phyloP scores from a whole-genome alignment of 2,113 vertebrate genomes.

The Eleginops maclovinus region DNA sequence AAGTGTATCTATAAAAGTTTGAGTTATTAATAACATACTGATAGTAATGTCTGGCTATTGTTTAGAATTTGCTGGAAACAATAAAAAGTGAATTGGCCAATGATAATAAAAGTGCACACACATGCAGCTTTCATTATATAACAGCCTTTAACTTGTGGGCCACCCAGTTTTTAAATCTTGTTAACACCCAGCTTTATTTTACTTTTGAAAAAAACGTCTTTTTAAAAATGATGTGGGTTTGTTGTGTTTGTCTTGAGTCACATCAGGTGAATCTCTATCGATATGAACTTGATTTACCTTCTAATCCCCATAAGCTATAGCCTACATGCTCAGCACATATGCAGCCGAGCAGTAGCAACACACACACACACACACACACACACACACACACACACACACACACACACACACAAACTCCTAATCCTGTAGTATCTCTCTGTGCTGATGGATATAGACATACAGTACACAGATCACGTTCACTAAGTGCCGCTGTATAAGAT shows the following conservation, averaged over 20 bases:
- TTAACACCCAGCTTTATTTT: conserved; percentile 5
- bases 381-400: conserved; percentile 29
- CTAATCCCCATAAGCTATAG: conserved; percentile 61
- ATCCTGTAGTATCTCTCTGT: conserved; percentile 50
- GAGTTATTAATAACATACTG: neutral
- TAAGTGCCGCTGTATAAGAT: conserved; percentile 51
- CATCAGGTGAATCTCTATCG: conserved; percentile 37
- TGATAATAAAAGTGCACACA: conserved; percentile 17
- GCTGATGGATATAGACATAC: conserved; percentile 33
- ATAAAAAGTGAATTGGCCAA: neutral
- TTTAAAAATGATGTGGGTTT: neutral
- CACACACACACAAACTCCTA: conserved; percentile 35
- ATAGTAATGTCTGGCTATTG: conserved; percentile 1
- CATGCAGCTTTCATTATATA: neutral
- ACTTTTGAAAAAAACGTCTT: conserved; percentile 9
- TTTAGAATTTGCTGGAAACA: neutral
- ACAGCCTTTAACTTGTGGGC: neutral
- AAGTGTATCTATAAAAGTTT: no score
- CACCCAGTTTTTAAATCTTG: neutral
- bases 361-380: conserved; percentile 41
- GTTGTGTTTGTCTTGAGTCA: conserved; percentile 22
- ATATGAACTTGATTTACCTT: conserved; percentile 52
- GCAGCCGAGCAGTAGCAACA: conserved; percentile 10
- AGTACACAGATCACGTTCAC: conserved; percentile 31
- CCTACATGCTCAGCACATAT: conserved; percentile 28